Base-by-base conservation (phyloP, 2,797 vertebrate genomes). In the Lepilemur septentrionalis region DNA sequence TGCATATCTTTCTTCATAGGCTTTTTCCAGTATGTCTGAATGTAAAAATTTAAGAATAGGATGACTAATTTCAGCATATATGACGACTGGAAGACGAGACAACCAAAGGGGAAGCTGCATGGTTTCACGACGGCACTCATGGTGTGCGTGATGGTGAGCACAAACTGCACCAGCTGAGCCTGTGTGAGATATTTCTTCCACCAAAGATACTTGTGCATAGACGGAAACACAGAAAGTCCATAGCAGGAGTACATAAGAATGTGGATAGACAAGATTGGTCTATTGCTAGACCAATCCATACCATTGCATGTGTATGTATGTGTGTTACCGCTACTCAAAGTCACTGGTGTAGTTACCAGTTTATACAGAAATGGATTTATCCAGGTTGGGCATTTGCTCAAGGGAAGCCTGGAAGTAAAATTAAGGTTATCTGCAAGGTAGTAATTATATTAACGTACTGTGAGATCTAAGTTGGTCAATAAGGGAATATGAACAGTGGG, bases 41-140 rank as follows among this genome's bases (percentile, higher is more conserved):
- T 52, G 43, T 99, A 99, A 96, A 99, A 99, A 94, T 99, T 99
- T 93, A 99, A 67, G 94, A 99, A 99, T 7, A 99, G 98, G 94
- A 99, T 79, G 41, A 99, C 99, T 70, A 99, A 97, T 0, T 99
- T 99, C 80, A 98, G 97, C 99, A 99, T 99, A 70, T 99, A 99
- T 38, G 99, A 99, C 2, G 99, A 99, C 98, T 99, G 99, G 98
- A 99, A 99, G 95, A 99, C 97, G 95, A 99, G 98, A 88, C 99
- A 99, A 67, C 99, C 99, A 1, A 99, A 97, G 32, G 99, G 99
- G 98, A 99, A 99, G 52, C 99, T 99, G 10, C 99, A 99, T 0
- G 99, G 99, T 90, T 98, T 98, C 94, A 99, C 98, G 2, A 97
- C 99, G 0, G 99, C 99, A 0, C 99, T 99, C 91, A 99, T 97